A percentile compares a stretch with the other conserved stretches of the same genome.
phyloP scores from a whole-genome alignment of 2,888 invertebrate species.

The Epistrophe grossulariae region DNA sequence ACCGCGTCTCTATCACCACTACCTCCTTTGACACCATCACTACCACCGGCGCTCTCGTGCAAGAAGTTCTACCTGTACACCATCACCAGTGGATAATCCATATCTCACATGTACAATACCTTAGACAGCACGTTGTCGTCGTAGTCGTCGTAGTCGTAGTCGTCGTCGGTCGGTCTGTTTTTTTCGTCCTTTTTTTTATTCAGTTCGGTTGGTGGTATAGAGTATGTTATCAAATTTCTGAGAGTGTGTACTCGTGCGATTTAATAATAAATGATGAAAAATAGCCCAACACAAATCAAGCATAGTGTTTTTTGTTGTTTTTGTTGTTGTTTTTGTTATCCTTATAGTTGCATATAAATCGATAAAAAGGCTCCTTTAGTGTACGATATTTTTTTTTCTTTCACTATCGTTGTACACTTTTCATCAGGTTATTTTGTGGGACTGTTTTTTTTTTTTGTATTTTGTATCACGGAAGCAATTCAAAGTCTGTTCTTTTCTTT shows the following conservation, averaged over 20 bases:
- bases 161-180: slow-evolving; percentile 63
- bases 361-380: slow-evolving; percentile 71
- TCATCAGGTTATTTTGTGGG: slow-evolving; percentile 47
- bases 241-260: slow-evolving; percentile 69
- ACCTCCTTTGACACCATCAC: slow-evolving; percentile 2
- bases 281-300: slow-evolving; percentile 77
- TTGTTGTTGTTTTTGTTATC: slow-evolving; percentile 55
- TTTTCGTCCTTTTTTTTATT: slow-evolving; percentile 16
- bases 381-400: slow-evolving; percentile 23
- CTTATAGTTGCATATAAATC: slow-evolving; percentile 74
- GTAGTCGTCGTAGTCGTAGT: background rate
- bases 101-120: slow-evolving; percentile 69
- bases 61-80: slow-evolving; percentile 68
- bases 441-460: slow-evolving; percentile 19
- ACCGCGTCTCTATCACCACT: slow-evolving; percentile 22
- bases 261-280: slow-evolving; percentile 77
- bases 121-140: slow-evolving; percentile 67
- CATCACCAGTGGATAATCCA: slow-evolving; percentile 71
- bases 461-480: slow-evolving; percentile 64
- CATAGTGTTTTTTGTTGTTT: slow-evolving; percentile 61
- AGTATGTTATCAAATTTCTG: slow-evolving; percentile 70
- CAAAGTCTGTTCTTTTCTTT: slow-evolving; percentile 64
- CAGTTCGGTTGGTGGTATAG: slow-evolving; percentile 43
- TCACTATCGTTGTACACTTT: slow-evolving; percentile 45
- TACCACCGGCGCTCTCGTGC: background rate